Evolutionary conservation across 1,140 invertebrate species (phyloP).

Genomic region (Dreissena rostriformis): DNA sequence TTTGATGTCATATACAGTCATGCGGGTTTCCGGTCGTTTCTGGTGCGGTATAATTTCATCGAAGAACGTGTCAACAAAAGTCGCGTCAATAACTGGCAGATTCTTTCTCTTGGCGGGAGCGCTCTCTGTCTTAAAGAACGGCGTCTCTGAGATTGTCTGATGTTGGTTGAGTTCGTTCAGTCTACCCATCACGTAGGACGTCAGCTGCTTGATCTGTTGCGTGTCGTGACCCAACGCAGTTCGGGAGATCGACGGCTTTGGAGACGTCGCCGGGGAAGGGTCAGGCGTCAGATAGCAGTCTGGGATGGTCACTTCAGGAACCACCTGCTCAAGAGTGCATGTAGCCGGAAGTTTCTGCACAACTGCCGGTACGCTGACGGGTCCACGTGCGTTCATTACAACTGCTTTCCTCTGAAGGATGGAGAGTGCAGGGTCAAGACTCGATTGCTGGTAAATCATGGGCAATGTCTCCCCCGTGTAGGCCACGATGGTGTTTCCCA

Average conservation of each 20-base stretch:
- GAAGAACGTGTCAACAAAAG: constrained; percentile 76
- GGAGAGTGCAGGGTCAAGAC: constrained; percentile 31
- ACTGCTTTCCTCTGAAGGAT: constrained; percentile 51
- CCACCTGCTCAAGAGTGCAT: constrained; percentile 69
- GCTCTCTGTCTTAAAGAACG: background rate
- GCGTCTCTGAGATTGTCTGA: constrained; percentile 10
- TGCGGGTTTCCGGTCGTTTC: background rate
- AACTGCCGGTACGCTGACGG: constrained; percentile 41
- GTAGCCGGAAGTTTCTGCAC: constrained; percentile 38
- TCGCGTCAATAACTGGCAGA: constrained; percentile 73
- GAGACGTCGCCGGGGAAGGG: constrained; percentile 74
- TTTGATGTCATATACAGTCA: constrained; percentile 21
- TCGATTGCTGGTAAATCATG: constrained; percentile 50
- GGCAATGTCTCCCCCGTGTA: constrained; percentile 58
- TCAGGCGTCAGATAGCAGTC: constrained; percentile 76
- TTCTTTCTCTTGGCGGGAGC: constrained; percentile 56
- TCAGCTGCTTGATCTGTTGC: constrained; percentile 61
- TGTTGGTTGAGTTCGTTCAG: constrained; percentile 55
- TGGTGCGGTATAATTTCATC: constrained; percentile 60
- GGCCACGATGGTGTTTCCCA: constrained; percentile 14
- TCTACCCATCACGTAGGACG: constrained; percentile 54
- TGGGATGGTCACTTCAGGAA: constrained; percentile 72
- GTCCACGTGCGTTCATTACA: constrained; percentile 15
- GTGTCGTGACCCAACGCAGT: constrained; percentile 47
- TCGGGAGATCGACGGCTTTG: constrained; percentile 63